Base-by-base conservation (phyloP, 2,888 invertebrate genomes). In the Oligia strigilis region DNA sequence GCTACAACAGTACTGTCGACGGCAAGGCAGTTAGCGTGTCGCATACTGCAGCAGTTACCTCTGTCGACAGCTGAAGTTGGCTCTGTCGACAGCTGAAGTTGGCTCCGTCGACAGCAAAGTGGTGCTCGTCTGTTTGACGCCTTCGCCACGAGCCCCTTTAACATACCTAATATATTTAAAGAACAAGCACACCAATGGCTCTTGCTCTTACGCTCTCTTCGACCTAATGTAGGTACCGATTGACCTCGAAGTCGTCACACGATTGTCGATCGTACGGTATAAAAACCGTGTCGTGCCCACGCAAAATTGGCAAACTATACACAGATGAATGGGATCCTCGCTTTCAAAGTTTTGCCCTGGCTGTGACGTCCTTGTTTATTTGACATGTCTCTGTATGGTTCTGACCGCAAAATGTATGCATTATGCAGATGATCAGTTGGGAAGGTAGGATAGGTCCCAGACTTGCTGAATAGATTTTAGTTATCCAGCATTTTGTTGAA, bases 291-390 rank as follows among this genome's bases (percentile, higher is more conserved):
- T 65, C 49, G 81, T 76, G 79, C 84, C 75, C 87, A 88, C 86
- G 85, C 87, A 86, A 90, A 90, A 92, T 90, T 90, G 86, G 89
- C 89, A 90, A 90, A 89, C 90, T 75, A 87, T 87, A 88, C 85
- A 88, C 82, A 86, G 87, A 89, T 87, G 89, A 90, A 88, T 88
- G 80, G 81, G 87, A 90, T 87, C 81, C 84, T 81, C 79, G 66
- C 77, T 83, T 78, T 78, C 75, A 85, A 90, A 88, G 77, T 87
- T 87, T 77, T 81, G 80, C 74, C 79, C 73, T 75, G 78, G 36
- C 75, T 40, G 75, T 83, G 79, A 78, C 79, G 75, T 65, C 66
- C 70, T 83, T 83, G 79, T 86, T 76, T 83, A 62, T 78, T 85
- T 82, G 80, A 77, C 72, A 72, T 70, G 73, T 75, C 43, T 72